A percentile compares a stretch with the other conserved stretches of the same genome.
phyloP scores from a whole-genome alignment of 1,140 invertebrate species.

The Spodoptera litura region DNA sequence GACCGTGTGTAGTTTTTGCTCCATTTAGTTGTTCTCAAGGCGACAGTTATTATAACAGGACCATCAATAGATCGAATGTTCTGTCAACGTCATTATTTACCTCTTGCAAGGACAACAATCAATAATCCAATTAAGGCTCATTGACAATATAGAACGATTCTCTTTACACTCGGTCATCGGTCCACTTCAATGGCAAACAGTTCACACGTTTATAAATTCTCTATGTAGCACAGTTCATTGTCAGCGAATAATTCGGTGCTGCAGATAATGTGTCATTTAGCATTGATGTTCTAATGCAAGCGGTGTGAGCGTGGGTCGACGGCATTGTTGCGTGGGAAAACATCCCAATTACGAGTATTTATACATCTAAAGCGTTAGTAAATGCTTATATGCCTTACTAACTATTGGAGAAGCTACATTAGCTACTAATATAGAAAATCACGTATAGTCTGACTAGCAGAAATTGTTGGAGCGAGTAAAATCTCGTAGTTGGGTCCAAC shows the following conservation, averaged over 20 bases:
- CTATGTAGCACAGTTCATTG: conserved; percentile 22
- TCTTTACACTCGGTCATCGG: background rate
- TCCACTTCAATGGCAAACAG: conserved; percentile 14
- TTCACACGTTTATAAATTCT: conserved; percentile 18
- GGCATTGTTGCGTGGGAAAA: conserved; percentile 69
- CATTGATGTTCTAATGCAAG: conserved; percentile 53
- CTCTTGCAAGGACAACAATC: background rate
- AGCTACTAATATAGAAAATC: background rate
- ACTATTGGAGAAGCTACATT: background rate
- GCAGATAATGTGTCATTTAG: conserved; percentile 57
- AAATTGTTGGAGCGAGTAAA: background rate
- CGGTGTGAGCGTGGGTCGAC: conserved; percentile 58
- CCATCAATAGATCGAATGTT: background rate
- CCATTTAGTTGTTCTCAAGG: too few species aligned
- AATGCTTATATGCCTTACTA: conserved; percentile 12
- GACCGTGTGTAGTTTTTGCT: too few species aligned
- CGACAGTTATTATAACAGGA: background rate
- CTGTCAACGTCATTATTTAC: background rate
- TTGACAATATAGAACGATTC: background rate
- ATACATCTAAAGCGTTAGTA: conserved; percentile 31
- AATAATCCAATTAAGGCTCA: background rate
- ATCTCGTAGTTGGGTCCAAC: background rate
- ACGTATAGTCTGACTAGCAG: too few species aligned
- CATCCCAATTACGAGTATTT: conserved; percentile 61
- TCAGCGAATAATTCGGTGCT: conserved; percentile 44